Percentiles rank a stretch among this genome's conserved stretches.
phyloP scores from a whole-genome alignment of 2,888 invertebrate species.

The Conchocele bisecta region DNA sequence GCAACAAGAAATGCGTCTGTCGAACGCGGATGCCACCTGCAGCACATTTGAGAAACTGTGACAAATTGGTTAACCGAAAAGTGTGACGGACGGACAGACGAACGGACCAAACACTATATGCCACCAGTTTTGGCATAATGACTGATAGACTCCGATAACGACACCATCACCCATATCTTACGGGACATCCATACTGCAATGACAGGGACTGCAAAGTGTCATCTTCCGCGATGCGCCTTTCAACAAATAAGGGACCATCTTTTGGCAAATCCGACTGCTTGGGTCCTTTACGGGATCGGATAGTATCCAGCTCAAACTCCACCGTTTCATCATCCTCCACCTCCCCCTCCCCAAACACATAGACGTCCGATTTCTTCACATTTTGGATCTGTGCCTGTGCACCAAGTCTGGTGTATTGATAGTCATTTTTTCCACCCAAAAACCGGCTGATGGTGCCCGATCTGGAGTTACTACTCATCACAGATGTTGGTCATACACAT shows the following conservation, averaged over 20 bases:
- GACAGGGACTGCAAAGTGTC: constrained; percentile 76
- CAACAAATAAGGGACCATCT: constrained; percentile 64
- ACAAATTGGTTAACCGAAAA: too few species aligned
- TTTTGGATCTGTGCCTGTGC: constrained; percentile 72
- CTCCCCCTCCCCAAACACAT: constrained; percentile 75
- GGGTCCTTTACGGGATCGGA: constrained; percentile 63
- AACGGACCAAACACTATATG: too few species aligned
- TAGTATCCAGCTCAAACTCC: constrained; percentile 74
- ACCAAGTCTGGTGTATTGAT: constrained; percentile 43
- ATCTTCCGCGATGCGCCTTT: constrained; percentile 70
- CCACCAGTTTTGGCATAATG: too few species aligned
- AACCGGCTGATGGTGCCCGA: constrained; percentile 7
- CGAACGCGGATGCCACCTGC: too few species aligned
- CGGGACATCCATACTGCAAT: constrained; percentile 77
- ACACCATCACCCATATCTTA: too few species aligned
- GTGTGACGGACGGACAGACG: too few species aligned
- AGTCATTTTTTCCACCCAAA: constrained; percentile 34
- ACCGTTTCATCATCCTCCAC: constrained; percentile 68
- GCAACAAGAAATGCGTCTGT: too few species aligned
- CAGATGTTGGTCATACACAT: neutral
- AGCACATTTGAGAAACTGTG: too few species aligned
- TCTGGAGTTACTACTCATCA: constrained; percentile 6
- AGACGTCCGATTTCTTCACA: constrained; percentile 72
- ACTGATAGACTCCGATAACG: too few species aligned
- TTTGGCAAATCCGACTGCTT: constrained; percentile 21